Evolutionary conservation across 2,113 vertebrate species (phyloP).

Genomic region (Bubo scandiacus): DNA sequence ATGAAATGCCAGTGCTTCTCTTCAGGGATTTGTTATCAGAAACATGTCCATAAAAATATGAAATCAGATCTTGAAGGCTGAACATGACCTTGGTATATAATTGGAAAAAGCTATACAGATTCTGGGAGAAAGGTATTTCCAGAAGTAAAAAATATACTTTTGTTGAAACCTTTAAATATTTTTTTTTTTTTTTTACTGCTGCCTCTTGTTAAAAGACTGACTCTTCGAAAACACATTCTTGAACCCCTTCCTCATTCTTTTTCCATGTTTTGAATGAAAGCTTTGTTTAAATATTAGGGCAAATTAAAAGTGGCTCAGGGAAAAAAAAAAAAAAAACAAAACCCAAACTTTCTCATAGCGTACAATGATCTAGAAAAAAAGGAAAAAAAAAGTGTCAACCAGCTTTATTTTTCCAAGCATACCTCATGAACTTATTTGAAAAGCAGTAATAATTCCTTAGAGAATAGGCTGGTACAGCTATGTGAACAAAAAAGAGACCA

Average conservation of each 20-base stretch:
- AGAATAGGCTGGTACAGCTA: neutral
- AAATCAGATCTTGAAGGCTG: neutral
- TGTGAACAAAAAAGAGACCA: neutral
- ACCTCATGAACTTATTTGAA: neutral
- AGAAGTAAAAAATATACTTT: neutral
- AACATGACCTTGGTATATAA: neutral
- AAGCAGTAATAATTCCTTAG: neutral
- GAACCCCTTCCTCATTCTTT: neutral
- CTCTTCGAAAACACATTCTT: neutral
- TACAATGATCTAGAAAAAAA: neutral
- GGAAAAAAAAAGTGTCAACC: fast-evolving
- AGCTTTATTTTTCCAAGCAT: neutral
- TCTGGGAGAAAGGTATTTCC: neutral
- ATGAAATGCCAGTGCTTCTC: neutral
- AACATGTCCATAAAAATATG: neutral
- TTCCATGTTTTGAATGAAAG: neutral
- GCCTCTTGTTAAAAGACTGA: neutral
- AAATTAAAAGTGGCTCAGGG: neutral
- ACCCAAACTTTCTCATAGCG: neutral
- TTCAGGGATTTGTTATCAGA: neutral
- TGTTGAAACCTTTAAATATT: neutral
- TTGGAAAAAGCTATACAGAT: neutral
- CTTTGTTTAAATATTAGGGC: neutral
- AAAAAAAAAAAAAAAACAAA: neutral
- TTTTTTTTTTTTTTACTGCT: neutral